Conservation (phyloP, 2,797 vertebrate genomes). For the Moxostoma hubbsi region DNA sequence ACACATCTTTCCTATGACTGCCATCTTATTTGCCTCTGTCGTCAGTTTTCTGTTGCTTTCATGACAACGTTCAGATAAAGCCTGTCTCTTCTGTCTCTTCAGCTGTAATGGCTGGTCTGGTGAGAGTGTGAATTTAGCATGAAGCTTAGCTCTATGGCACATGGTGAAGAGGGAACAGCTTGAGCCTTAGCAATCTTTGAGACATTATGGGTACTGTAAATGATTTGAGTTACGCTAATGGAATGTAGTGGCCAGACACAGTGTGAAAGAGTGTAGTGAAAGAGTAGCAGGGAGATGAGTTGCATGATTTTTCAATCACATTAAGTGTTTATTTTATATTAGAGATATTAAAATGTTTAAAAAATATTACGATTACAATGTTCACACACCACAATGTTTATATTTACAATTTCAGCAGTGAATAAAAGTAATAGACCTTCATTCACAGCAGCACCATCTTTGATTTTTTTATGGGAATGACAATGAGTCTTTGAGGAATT, state of each 20-base stretch:
- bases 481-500: no score
- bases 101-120: slow-evolving; percentile 12
- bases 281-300: no score
- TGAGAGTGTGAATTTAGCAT: slow-evolving; percentile 3
- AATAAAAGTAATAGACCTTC: no score
- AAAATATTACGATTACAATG: no score
- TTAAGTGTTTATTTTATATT: no score
- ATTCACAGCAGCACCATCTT: no score
- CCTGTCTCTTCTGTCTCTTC: slow-evolving; percentile 45
- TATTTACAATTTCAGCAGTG: no score
- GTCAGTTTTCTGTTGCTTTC: slow-evolving; percentile 55
- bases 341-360: no score
- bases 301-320: no score
- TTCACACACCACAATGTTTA: no score
- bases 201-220: background rate
- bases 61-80: slow-evolving; percentile 8
- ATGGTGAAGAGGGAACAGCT: background rate
- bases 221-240: background rate
- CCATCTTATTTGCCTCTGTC: slow-evolving; percentile 58
- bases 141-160: slow-evolving; percentile 12
- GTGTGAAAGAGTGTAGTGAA: no score
- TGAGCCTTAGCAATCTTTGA: background rate
- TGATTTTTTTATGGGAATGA: no score
- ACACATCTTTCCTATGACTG: slow-evolving; percentile 51
- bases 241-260: background rate